Percentiles rank a stretch among this genome's conserved stretches.
Conservation (phyloP, 2,888 invertebrate genomes). For the Caenorhabditis imperialis region DNA sequence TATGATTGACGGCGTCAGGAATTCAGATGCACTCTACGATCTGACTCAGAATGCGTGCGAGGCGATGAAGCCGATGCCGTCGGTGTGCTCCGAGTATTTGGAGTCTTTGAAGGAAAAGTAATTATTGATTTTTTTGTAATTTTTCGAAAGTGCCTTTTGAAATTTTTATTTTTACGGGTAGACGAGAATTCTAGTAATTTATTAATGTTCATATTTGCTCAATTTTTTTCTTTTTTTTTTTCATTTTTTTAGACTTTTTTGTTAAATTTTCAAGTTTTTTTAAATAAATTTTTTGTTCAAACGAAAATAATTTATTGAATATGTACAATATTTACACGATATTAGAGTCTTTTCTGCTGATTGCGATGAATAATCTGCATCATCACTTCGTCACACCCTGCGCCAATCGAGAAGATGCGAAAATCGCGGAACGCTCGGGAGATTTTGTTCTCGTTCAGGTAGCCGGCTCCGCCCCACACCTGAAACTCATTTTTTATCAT, state of each 20-base stretch:
- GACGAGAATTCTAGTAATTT: too few species aligned
- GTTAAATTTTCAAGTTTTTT: too few species aligned
- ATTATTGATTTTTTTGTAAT: constrained; percentile 2
- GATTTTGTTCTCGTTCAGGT: constrained; percentile 80
- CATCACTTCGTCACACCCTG: constrained; percentile 82
- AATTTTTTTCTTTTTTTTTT: too few species aligned
- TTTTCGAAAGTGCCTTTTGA: background rate
- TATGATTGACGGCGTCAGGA: constrained; percentile 72
- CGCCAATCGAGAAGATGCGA: constrained; percentile 81
- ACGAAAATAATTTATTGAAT: too few species aligned
- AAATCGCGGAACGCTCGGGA: constrained; percentile 80
- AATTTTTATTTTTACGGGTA: too few species aligned
- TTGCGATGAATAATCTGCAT: constrained; percentile 81
- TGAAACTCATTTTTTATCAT: too few species aligned
- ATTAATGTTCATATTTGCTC: too few species aligned
- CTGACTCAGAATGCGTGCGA: constrained; percentile 75
- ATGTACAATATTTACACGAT: too few species aligned
- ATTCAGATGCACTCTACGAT: constrained; percentile 75
- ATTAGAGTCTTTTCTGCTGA: constrained; percentile 73
- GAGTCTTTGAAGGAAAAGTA: constrained; percentile 22
- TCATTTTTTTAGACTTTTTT: too few species aligned
- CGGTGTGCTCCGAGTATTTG: constrained; percentile 51
- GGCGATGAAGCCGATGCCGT: constrained; percentile 63
- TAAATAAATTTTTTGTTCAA: too few species aligned
- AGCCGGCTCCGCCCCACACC: constrained; percentile 82